phyloP scores from a whole-genome alignment of 1,140 invertebrate species.

The Drosophila repletoides region DNA sequence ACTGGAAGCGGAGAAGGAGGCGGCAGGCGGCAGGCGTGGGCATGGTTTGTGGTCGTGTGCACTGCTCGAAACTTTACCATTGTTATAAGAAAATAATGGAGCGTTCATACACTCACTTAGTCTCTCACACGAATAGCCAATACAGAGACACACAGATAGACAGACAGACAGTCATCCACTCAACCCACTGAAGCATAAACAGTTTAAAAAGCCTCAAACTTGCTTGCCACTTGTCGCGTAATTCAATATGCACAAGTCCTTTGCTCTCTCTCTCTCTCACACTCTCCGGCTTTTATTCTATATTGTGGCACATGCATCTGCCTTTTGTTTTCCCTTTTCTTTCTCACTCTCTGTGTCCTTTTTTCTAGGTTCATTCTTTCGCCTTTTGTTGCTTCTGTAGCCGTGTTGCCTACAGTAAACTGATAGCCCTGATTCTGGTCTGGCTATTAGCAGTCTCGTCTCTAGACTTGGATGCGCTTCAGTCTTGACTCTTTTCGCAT shows the following conservation, averaged over 20 bases:
- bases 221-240: slow-evolving; percentile 74
- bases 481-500: neutral
- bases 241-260: slow-evolving; percentile 73
- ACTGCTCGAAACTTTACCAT: slow-evolving; percentile 67
- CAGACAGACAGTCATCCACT: slow-evolving; percentile 8
- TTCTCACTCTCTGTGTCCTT: too few species aligned
- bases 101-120: slow-evolving; percentile 51
- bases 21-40: neutral
- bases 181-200: slow-evolving; percentile 46
- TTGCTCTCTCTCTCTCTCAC: too few species aligned
- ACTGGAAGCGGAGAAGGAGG: neutral
- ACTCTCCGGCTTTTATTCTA: slow-evolving; percentile 1
- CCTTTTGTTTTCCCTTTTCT: neutral
- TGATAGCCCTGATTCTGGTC: slow-evolving; percentile 11
- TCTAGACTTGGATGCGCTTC: too few species aligned
- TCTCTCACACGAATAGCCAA: slow-evolving; percentile 5
- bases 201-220: slow-evolving; percentile 79
- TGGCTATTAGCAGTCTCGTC: too few species aligned
- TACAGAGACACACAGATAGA: slow-evolving; percentile 7
- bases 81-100: slow-evolving; percentile 79
- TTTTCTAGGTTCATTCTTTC: slow-evolving; percentile 12
- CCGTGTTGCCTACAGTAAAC: slow-evolving; percentile 4
- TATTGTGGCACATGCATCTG: too few species aligned
- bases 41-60: slow-evolving; percentile 28
- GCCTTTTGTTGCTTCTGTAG: slow-evolving; percentile 47